Evolutionary conservation across 2,797 vertebrate genomes (phyloP).

Genomic region (Hyperoplus lanceolatus): DNA sequence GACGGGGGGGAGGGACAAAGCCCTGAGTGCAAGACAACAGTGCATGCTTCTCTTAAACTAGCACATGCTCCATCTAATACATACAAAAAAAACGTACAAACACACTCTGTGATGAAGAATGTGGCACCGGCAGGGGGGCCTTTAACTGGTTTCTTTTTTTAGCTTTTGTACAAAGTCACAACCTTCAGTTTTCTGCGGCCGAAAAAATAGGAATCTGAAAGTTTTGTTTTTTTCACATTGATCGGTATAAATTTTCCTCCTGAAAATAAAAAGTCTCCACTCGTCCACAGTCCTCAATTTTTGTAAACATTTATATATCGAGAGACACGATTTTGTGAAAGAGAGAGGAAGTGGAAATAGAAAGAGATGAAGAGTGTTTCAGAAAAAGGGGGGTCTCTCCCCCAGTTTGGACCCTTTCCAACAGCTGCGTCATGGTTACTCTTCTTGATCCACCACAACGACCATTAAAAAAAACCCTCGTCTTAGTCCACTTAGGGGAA

Average conservation of each 20-base stretch:
- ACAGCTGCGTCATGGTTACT: conserved; percentile 18
- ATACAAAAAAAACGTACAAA: conserved; percentile 12
- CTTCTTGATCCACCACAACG: conserved; percentile 15
- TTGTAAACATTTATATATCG: conserved; percentile 80
- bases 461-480: conserved; percentile 9
- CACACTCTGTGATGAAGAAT: conserved; percentile 48
- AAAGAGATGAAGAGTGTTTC: conserved; percentile 42
- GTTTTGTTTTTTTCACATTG: conserved; percentile 60
- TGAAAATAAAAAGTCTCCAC: conserved; percentile 40
- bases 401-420: conserved; percentile 33
- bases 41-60: conserved; percentile 79
- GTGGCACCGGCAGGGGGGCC: conserved; percentile 48
- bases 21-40: conserved; percentile 80
- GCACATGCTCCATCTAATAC: conserved; percentile 76
- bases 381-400: conserved; percentile 4
- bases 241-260: conserved; percentile 68
- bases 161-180: conserved; percentile 65
- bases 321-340: conserved; percentile 59
- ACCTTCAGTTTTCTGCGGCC: conserved; percentile 50
- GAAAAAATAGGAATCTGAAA: conserved; percentile 62
- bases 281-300: conserved; percentile 23
- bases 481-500: conserved; percentile 7
- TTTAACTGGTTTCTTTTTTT: conserved; percentile 37
- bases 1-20: conserved; percentile 49
- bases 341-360: conserved; percentile 54